phyloP scores from a whole-genome alignment of 2,113 vertebrate genomes.

The Trematomus loennbergii region DNA sequence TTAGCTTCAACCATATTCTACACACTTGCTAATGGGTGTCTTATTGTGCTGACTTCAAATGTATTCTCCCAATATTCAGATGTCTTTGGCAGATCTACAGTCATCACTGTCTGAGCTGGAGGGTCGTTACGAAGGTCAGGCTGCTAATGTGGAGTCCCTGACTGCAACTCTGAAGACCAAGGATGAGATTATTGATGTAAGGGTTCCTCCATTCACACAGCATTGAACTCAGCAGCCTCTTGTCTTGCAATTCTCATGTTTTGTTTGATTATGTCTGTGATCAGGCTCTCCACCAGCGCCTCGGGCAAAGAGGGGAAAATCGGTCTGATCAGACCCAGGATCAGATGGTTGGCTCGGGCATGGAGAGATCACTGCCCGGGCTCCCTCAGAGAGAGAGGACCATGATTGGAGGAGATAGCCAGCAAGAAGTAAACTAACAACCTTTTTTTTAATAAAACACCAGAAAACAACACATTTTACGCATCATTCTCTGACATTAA shows the following conservation, averaged over 20 bases:
- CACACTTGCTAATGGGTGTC: background rate
- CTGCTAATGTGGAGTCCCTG: slow-evolving; percentile 79
- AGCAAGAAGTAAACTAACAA: slow-evolving; percentile 74
- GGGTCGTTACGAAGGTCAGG: slow-evolving; percentile 71
- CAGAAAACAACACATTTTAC: background rate
- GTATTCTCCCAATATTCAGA: slow-evolving; percentile 56
- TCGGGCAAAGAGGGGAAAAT: slow-evolving; percentile 63
- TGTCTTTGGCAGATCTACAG: slow-evolving; percentile 80
- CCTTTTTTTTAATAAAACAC: background rate
- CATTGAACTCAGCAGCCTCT: background rate
- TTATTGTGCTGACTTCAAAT: background rate
- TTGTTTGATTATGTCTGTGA: slow-evolving; percentile 12
- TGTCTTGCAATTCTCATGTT: background rate
- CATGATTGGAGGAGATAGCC: slow-evolving; percentile 83
- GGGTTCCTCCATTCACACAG: slow-evolving; percentile 18
- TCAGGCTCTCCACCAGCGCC: slow-evolving; percentile 80
- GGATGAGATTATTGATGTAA: slow-evolving; percentile 84
- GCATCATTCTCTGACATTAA: slow-evolving; percentile 18
- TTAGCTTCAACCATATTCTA: background rate
- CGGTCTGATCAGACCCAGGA: slow-evolving; percentile 52
- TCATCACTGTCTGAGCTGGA: slow-evolving; percentile 77
- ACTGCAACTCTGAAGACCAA: slow-evolving; percentile 81
- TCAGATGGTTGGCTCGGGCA: slow-evolving; percentile 43
- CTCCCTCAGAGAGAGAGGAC: slow-evolving; percentile 84
- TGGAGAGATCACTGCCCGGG: slow-evolving; percentile 71